Conservation (phyloP, 2,797 vertebrate species). For the Gallinago stenura region DNA sequence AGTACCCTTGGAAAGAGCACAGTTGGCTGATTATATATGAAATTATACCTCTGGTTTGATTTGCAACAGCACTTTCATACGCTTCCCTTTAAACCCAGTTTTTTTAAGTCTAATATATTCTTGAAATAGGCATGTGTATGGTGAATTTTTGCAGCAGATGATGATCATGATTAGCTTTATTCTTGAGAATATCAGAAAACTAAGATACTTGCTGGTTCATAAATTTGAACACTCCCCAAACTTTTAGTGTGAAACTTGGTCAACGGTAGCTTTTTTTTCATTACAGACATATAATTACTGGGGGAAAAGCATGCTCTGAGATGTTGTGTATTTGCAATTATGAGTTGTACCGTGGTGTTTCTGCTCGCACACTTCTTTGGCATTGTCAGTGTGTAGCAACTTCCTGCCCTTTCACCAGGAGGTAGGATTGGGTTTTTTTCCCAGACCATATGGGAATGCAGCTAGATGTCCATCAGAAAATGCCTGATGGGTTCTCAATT, state of each 20-base stretch:
- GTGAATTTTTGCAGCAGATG: background rate
- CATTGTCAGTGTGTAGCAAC: background rate
- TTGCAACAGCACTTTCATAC: background rate
- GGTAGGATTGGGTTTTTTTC: background rate
- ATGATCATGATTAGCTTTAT: background rate
- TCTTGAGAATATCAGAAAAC: background rate
- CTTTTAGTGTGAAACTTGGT: background rate
- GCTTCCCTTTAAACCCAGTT: background rate
- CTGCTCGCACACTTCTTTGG: background rate
- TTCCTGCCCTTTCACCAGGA: background rate
- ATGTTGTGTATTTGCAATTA: background rate
- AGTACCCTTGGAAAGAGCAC: background rate
- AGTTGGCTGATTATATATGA: background rate
- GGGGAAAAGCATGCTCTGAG: accelerated
- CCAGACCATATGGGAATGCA: background rate
- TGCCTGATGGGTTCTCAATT: background rate
- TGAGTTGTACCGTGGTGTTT: background rate
- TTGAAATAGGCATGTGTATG: background rate
- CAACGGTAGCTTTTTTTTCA: background rate
- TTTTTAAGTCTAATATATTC: background rate
- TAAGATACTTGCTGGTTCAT: background rate
- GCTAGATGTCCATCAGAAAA: background rate
- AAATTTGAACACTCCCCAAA: no score
- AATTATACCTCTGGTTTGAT: background rate
- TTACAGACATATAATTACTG: background rate